These are phyloP conservation scores for Carabus problematicus DNA, from an alignment of 2,888 invertebrate genomes.

Conservation along the genomic window DNA sequence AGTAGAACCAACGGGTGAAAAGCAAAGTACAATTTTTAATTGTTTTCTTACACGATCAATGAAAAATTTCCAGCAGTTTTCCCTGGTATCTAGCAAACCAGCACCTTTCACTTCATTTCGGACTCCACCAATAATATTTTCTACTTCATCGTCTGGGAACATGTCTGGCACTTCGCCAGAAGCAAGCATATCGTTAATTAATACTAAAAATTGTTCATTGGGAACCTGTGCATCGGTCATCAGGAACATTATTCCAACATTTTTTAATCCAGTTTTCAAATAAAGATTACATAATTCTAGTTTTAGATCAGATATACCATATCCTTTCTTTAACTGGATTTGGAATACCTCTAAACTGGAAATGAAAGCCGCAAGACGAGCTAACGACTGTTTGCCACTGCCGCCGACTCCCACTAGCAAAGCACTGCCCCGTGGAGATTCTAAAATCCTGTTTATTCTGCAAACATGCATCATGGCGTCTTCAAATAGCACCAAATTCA, in stretches of 20 bases:
- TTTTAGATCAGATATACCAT: slow-evolving; percentile 80
- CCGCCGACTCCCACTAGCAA: slow-evolving; percentile 95
- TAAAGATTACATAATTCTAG: slow-evolving; percentile 86
- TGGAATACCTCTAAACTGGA: slow-evolving; percentile 93
- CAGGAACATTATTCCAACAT: slow-evolving; percentile 92
- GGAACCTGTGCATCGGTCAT: slow-evolving; percentile 98
- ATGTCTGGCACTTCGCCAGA: slow-evolving; percentile 96
- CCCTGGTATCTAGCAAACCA: slow-evolving; percentile 89
- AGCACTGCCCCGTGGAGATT: slow-evolving; percentile 94
- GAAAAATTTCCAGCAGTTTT: slow-evolving; percentile 98
- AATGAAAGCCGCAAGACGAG: slow-evolving; percentile 92
- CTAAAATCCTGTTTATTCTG: slow-evolving; percentile 67
- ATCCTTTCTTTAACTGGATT: slow-evolving; percentile 74
- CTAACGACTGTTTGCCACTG: slow-evolving; percentile 93
- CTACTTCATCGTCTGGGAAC: slow-evolving; percentile 95
- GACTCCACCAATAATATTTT: slow-evolving; percentile 89
- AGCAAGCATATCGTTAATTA: slow-evolving; percentile 94
- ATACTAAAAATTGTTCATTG: slow-evolving; percentile 92
- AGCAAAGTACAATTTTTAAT: slow-evolving; percentile 91
- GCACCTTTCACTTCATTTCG: slow-evolving; percentile 80
- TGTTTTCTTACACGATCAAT: slow-evolving; percentile 92
- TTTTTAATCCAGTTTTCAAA: slow-evolving; percentile 91
- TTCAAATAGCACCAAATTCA: slow-evolving; percentile 96
- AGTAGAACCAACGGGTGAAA: slow-evolving; percentile 96
- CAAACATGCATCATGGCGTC: slow-evolving; percentile 98